Percentiles rank a stretch among this genome's conserved stretches.
Evolutionary conservation across 2,888 invertebrate species (phyloP).

Genomic region (Macrosiphum euphorbiae): DNA sequence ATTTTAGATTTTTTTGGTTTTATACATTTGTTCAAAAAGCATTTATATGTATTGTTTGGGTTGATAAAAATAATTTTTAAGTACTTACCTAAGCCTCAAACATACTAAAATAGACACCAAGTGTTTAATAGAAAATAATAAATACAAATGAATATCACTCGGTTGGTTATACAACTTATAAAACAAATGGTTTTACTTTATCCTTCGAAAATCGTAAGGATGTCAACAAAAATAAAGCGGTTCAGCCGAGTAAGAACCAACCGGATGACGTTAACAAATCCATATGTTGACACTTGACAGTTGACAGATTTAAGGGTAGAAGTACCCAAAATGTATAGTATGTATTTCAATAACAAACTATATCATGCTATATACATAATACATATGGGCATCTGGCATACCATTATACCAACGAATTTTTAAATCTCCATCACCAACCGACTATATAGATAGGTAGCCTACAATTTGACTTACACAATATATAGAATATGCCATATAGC

Average conservation of each 20-base stretch:
- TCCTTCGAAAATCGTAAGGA: background rate
- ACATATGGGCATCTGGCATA: conserved; percentile 25
- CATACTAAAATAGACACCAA: background rate
- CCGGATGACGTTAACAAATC: conserved; percentile 9
- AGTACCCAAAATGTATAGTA: background rate
- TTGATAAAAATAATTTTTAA: background rate
- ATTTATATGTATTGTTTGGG: background rate
- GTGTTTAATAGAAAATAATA: background rate
- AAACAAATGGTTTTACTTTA: background rate
- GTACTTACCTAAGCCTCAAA: background rate
- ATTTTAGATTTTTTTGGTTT: conserved; percentile 12
- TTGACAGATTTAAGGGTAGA: conserved; percentile 28
- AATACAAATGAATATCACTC: background rate
- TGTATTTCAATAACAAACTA: background rate
- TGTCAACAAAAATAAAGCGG: background rate
- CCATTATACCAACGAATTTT: background rate
- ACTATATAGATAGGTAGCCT: background rate
- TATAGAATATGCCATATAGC: background rate
- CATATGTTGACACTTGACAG: background rate
- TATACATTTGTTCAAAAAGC: background rate
- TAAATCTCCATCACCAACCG: background rate
- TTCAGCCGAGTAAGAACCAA: background rate
- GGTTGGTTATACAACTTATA: background rate
- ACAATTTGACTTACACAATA: background rate
- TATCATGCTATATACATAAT: background rate